Evolutionary conservation across 2,797 vertebrate species (phyloP).

Genomic region (Clarias laeviceps): DNA sequence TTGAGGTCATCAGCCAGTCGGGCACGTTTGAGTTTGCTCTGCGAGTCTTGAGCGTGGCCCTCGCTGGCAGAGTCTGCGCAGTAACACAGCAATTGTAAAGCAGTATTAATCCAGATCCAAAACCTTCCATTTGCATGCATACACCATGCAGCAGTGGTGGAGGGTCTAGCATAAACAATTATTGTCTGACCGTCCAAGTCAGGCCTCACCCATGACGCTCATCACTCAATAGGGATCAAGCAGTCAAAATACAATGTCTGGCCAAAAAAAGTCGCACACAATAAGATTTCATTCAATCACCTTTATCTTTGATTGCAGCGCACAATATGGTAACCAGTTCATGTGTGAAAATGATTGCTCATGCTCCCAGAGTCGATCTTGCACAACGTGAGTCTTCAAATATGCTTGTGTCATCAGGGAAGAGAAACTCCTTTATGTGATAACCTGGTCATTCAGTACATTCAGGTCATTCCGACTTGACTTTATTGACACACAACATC

Average conservation of each 20-base stretch:
- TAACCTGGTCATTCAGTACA: too few relatives aligned
- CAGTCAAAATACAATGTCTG: conserved; percentile 8
- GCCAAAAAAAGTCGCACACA: too few relatives aligned
- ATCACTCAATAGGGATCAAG: conserved; percentile 38
- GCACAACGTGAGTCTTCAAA: too few relatives aligned
- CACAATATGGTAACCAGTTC: too few relatives aligned
- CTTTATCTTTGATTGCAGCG: too few relatives aligned
- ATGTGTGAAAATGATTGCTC: too few relatives aligned
- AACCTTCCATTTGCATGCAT: conserved; percentile 53
- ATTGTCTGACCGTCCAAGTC: conserved; percentile 48
- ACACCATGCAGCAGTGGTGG: conserved; percentile 43
- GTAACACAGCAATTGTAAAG: conserved; percentile 62
- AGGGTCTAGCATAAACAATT: conserved; percentile 52
- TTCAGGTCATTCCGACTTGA: too few relatives aligned
- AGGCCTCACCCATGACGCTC: conserved; percentile 32
- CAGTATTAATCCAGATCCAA: conserved; percentile 57
- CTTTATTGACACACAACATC: too few relatives aligned
- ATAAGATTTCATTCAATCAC: too few relatives aligned
- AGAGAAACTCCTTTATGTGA: too few relatives aligned
- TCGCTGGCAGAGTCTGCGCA: conserved; percentile 80
- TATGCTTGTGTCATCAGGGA: too few relatives aligned
- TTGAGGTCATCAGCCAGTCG: conserved; percentile 87
- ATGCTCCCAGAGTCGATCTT: too few relatives aligned
- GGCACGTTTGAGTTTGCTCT: conserved; percentile 89
- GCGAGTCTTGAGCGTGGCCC: conserved; percentile 79